These are phyloP conservation scores for Torymus aiolomorphi DNA, from an alignment of 2,888 invertebrate species.

Conservation along the genomic window DNA sequence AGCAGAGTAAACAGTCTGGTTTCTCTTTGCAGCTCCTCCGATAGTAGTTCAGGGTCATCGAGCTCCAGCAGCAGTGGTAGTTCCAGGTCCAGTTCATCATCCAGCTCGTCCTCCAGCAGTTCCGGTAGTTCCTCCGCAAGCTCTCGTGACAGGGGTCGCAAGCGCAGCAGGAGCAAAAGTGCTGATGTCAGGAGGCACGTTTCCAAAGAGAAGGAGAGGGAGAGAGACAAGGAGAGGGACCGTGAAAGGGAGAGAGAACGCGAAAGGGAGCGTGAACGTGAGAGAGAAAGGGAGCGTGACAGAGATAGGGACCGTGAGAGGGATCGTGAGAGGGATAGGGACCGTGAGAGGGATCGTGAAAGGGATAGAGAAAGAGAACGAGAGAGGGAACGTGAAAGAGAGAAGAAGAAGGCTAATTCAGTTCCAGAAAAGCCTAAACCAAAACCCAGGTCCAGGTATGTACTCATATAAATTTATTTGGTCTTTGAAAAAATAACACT, in stretches of 20 bases:
- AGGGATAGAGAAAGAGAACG: conserved; percentile 72
- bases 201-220: conserved; percentile 75
- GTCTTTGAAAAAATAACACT: too few relatives aligned
- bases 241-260: conserved; percentile 70
- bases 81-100: conserved; percentile 83
- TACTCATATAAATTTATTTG: conserved; percentile 9
- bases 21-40: conserved; percentile 80
- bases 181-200: conserved; percentile 74
- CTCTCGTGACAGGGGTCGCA: conserved; percentile 82
- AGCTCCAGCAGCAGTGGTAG: conserved; percentile 77
- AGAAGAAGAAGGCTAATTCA: conserved; percentile 71
- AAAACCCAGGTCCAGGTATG: conserved; percentile 73
- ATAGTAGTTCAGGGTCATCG: conserved; percentile 83
- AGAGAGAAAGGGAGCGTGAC: conserved; percentile 67
- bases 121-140: conserved; percentile 80
- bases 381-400: conserved; percentile 73
- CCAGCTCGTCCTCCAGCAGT: conserved; percentile 87
- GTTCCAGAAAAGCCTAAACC: conserved; percentile 73
- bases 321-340: conserved; percentile 68
- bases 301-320: conserved; percentile 59
- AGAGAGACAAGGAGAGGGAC: conserved; percentile 76
- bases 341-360: conserved; percentile 66
- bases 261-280: conserved; percentile 72
- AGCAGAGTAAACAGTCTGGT: conserved; percentile 4
- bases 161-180: conserved; percentile 74